Evolutionary conservation across 2,888 invertebrate species (phyloP), one percentile per base, ranked within the genome.

Genomic region (Hetaerina titia): DNA sequence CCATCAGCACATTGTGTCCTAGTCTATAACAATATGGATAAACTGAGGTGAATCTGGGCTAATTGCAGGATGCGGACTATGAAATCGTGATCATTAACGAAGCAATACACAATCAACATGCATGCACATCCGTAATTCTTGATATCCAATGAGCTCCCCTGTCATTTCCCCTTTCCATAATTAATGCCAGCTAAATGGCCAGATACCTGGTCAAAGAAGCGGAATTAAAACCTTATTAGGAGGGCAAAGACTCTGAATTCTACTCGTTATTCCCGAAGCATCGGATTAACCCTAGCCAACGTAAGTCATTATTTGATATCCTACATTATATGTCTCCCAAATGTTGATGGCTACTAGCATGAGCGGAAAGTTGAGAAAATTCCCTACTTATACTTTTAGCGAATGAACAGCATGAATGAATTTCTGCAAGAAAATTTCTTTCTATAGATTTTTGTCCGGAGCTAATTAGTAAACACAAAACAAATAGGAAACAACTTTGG

Each of bases 1-100:
- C 92, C 92, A 92, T 92, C 69, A 74, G 69, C 92, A 92, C 69
- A 92, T 92, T 92, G 92, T 92, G 56, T 74, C 63, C 92, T 56
- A 56, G 45, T 69, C 57, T 31, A 31, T 15, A n/a, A 81, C 31
- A 81, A 81, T 81, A 31, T 56, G 22, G 45, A 45, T 90, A 9
- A 63, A 64, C 11, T 63, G 64, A 90, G 81, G 9, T 81, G 31
- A 81, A 81, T 92, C 74, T 92, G 69, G 56, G 92, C 56, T 92
- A 74, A 92, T 92, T 92, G 64, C 56, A 1, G 69, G 56, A 19
- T 56, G 56, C 69, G 22, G 56, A 11, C 17, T 69, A 45, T 45
- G 92, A 2, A 74, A n/a, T 89, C n/a, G 58, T 58, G 58, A n/a
- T 92, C 92, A 56, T 74, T 74, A 74, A n/a, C 69, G 92, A 15